Evolutionary conservation across 2,113 vertebrate genomes (phyloP).

Genomic region (Entomyzon cyanotis): DNA sequence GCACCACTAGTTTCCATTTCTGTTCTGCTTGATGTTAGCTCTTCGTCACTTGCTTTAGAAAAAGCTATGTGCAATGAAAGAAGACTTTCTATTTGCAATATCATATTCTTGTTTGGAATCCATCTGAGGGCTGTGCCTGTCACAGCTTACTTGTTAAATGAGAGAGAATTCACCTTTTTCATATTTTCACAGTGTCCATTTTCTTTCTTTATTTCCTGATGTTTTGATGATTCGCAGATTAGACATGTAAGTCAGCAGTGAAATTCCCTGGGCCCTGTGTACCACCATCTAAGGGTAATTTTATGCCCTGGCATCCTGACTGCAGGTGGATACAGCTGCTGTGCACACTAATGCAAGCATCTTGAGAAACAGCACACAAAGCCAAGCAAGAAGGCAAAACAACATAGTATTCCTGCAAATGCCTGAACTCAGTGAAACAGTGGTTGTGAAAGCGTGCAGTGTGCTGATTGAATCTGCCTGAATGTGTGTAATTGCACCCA

Average conservation of each 20-base stretch:
- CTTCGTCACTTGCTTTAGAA: background rate
- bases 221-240: background rate
- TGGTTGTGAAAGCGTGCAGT: background rate
- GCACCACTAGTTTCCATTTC: background rate
- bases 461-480: background rate
- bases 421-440: background rate
- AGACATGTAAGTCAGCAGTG: background rate
- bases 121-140: background rate
- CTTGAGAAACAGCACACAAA: background rate
- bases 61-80: background rate
- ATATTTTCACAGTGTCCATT: background rate
- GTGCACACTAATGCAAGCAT: background rate
- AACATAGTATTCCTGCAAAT: background rate
- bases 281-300: background rate
- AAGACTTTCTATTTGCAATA: background rate
- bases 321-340: background rate
- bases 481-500: background rate
- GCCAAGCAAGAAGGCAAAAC: background rate
- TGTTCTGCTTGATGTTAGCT: background rate
- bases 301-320: background rate
- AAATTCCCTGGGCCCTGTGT: background rate
- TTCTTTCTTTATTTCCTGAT: background rate
- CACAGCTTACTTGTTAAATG: background rate
- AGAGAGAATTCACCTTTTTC: background rate
- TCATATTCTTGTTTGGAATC: background rate